Evolutionary conservation across 2,888 invertebrate genomes (phyloP).

Genomic region (Drosophila histrio): DNA sequence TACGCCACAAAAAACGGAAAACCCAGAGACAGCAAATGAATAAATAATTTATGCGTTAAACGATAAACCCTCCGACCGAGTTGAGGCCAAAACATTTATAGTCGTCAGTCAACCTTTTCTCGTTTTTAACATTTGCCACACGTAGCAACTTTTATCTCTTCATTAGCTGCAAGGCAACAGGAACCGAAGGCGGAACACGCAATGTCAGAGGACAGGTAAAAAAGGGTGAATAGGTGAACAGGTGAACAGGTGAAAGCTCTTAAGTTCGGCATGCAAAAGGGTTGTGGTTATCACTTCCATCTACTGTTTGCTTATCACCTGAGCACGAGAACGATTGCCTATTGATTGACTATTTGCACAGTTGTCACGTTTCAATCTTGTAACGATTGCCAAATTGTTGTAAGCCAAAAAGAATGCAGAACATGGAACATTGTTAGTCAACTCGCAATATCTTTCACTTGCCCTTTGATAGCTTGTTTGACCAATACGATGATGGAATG

Average conservation of each 20-base stretch:
- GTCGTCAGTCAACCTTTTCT: constrained; percentile 47
- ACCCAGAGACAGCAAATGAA: constrained; percentile 71
- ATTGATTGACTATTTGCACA: constrained; percentile 67
- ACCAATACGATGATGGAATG: constrained; percentile 14
- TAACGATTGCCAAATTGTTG: constrained; percentile 57
- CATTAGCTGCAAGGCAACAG: constrained; percentile 57
- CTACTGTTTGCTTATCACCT: constrained; percentile 74
- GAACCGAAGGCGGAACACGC: not conserved
- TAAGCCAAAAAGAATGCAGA: constrained; percentile 6
- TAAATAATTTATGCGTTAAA: constrained; percentile 73
- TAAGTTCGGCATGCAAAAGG: constrained; percentile 32
- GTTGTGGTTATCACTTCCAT: constrained; percentile 41
- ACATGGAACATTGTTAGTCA: not conserved
- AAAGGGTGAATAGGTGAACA: not conserved
- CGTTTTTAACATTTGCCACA: constrained; percentile 66
- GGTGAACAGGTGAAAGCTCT: constrained; percentile 1
- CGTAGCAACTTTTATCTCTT: constrained; percentile 76
- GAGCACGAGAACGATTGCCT: constrained; percentile 30
- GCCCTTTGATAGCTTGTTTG: constrained; percentile 25
- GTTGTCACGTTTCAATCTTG: constrained; percentile 56
- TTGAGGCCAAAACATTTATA: constrained; percentile 35
- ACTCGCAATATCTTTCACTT: not conserved
- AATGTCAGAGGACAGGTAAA: not conserved
- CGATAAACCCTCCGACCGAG: constrained; percentile 27
- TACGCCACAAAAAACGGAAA: constrained; percentile 45